Evolutionary conservation across 1,140 invertebrate genomes (phyloP), one percentile per base, ranked within the genome.

Genomic region (Pseudachorutes palmiensis): DNA sequence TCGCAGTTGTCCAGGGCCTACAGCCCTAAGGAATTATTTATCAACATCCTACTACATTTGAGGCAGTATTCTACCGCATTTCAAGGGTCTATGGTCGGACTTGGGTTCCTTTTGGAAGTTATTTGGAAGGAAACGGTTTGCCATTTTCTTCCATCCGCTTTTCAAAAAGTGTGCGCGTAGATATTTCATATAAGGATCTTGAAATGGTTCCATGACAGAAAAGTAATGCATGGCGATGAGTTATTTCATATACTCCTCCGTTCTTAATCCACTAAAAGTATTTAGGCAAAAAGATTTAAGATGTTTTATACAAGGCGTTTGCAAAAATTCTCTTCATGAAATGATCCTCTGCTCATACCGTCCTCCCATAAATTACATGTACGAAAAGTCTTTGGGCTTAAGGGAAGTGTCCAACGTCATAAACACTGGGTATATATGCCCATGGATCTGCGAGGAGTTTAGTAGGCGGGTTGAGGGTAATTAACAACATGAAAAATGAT

Each of bases 401-500:
- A 29, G 30, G 22, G 16, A 60, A 26, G 26, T 24, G n/a, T n/a
- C n/a, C 22, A 14, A n/a, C 3, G 51, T 57, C 16, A 26, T 57
- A 26, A 57, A 57, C 24, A 19, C 51, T 19, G 3, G 24, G 5
- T n/a, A 24, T 5, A 57, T 57, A n/a, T n/a, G n/a, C n/a, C n/a
- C n/a, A n/a, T n/a, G 41, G n/a, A 45, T n/a, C n/a, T n/a, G 28
- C 33, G 55, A 55, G 33, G 61, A 60, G 33, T 24, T 24, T 41
- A 59, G 60, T 49, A 66, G 68, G 68, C 68, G 62, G 64, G 68
- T 61, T 55, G 59, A 62, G 61, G 63, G 68, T 66, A 69, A 69
- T 69, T 69, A 69, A 66, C 64, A 62, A 59, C 48, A 65, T 69
- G 68, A 69, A 65, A 69, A 69, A 69, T 69, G 68, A 66, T 66